Conservation (phyloP, 2,113 vertebrate species). For the Lophius piscatorius region DNA sequence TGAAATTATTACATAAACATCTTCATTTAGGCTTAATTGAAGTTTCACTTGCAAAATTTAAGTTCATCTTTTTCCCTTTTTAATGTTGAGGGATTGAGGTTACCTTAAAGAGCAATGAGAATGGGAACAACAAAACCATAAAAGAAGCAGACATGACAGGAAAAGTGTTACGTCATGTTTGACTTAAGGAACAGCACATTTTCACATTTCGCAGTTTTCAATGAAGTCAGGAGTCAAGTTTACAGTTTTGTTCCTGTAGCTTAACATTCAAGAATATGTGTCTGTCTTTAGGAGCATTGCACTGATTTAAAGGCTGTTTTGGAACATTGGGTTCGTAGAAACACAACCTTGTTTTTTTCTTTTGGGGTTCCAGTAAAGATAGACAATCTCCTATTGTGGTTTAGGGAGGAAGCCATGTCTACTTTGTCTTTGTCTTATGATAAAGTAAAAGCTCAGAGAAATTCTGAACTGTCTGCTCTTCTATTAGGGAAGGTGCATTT, state of each 20-base stretch:
- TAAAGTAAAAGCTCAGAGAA: conserved; percentile 33
- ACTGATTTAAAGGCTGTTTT: conserved; percentile 47
- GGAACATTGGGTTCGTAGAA: conserved; percentile 59
- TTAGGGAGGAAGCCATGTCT: conserved; percentile 45
- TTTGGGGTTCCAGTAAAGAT: conserved; percentile 12
- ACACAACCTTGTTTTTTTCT: conserved; percentile 27
- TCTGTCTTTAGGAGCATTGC: conserved; percentile 25
- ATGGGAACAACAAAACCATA: no score
- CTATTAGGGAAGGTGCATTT: no score
- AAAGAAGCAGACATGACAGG: no score
- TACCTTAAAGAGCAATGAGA: no score
- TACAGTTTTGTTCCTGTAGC: conserved; percentile 13
- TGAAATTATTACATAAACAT: no score
- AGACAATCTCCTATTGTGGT: conserved; percentile 58
- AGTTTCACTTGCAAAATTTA: no score
- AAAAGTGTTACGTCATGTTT: neutral
- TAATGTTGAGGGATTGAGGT: no score
- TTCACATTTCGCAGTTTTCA: neutral
- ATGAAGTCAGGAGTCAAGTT: conserved; percentile 4
- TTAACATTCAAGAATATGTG: conserved; percentile 23
- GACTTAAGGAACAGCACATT: conserved; percentile 10
- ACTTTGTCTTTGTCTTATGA: conserved; percentile 24
- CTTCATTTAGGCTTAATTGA: no score
- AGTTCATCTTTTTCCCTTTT: no score
- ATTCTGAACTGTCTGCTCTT: conserved; percentile 34